Conservation (phyloP, 2,797 vertebrate species). For the Rhinichthys osculus region DNA sequence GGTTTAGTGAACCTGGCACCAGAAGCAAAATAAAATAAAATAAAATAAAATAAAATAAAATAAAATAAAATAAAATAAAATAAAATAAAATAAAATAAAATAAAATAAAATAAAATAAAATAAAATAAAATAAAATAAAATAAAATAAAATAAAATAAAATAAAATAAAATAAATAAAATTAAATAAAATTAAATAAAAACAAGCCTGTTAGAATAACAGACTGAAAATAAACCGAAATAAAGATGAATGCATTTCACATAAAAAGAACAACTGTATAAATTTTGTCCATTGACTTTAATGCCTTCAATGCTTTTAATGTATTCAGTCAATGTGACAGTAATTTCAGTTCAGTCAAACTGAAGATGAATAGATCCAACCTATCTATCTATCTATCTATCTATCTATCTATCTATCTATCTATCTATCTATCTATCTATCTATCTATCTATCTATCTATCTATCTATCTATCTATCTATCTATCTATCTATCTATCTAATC, state of each 20-base stretch:
- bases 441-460: background rate
- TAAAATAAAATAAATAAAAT: background rate
- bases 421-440: background rate
- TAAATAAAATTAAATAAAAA: background rate
- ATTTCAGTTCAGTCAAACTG: slow-evolving; percentile 41
- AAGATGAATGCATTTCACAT: background rate
- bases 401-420: background rate
- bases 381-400: background rate
- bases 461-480: no score
- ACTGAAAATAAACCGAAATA: background rate
- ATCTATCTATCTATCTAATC: slow-evolving; percentile 1
- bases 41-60: background rate
- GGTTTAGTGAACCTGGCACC: slow-evolving; percentile 2
- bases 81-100: background rate
- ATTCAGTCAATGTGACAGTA: slow-evolving; percentile 23
- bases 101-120: no score
- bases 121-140: background rate
- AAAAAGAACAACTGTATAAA: background rate
- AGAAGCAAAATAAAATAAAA: background rate
- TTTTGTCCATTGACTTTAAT: slow-evolving; percentile 22
- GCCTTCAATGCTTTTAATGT: slow-evolving; percentile 1
- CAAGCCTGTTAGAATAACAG: background rate
- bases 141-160: background rate
- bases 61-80: no score
- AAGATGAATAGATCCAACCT: background rate